Evolutionary conservation across 1,140 invertebrate genomes (phyloP).

Genomic region (Drosophila lacteicornis): DNA sequence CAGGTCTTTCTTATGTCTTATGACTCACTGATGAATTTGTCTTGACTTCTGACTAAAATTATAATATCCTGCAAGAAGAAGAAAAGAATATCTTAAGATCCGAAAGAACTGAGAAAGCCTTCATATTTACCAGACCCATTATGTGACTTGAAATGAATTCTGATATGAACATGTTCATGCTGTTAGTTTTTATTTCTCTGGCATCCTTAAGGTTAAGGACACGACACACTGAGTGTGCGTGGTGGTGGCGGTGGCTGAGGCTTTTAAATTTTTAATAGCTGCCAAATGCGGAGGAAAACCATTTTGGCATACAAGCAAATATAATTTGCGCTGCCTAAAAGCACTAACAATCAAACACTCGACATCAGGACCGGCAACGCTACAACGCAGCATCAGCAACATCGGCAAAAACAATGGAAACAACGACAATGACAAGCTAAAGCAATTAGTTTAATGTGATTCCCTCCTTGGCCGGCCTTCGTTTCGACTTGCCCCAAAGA

Average conservation of each 20-base stretch:
- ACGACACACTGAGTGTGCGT: constrained; percentile 8
- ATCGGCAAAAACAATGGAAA: constrained; percentile 41
- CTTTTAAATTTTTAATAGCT: constrained; percentile 53
- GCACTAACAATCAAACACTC: constrained; percentile 75
- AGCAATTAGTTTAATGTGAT: constrained; percentile 84
- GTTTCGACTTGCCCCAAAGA: constrained; percentile 34
- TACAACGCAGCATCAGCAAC: constrained; percentile 15
- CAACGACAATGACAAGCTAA: constrained; percentile 78
- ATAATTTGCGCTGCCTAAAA: constrained; percentile 77
- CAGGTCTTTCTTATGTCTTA: too few relatives aligned
- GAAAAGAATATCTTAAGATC: too few relatives aligned
- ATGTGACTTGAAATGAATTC: background rate
- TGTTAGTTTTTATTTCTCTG: constrained; percentile 6
- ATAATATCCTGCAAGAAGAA: too few relatives aligned
- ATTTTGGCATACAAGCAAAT: constrained; percentile 70
- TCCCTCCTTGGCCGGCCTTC: constrained; percentile 32
- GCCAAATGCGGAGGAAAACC: constrained; percentile 30
- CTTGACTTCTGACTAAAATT: too few relatives aligned
- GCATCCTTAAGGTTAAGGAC: background rate
- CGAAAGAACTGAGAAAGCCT: too few relatives aligned
- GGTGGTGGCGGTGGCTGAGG: background rate
- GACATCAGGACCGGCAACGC: constrained; percentile 9
- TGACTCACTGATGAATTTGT: too few relatives aligned
- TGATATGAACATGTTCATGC: background rate
- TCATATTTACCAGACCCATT: too few relatives aligned